Evolutionary conservation across 1,140 invertebrate genomes (phyloP).

Genomic region (Lordiphosa collinella): DNA sequence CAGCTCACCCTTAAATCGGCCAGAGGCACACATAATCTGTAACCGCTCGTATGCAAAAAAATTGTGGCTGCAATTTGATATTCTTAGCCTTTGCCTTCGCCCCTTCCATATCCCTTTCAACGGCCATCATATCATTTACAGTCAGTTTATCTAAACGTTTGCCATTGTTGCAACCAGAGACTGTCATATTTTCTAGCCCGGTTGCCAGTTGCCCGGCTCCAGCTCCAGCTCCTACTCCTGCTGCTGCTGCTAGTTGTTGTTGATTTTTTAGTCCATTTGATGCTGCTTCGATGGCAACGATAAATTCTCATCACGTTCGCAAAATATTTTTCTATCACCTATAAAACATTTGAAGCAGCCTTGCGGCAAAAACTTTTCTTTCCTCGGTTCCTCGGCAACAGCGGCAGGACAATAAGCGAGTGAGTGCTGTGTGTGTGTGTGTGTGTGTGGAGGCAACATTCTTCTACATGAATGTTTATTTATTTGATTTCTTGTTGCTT

Average conservation of each 20-base stretch:
- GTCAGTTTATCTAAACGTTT: conserved; percentile 60
- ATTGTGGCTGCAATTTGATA: too few species aligned
- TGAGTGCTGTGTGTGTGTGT: conserved; percentile 20
- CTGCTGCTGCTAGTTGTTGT: conserved; percentile 14
- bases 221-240: background rate
- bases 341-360: conserved; percentile 71
- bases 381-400: background rate
- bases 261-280: conserved; percentile 54
- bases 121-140: conserved; percentile 57
- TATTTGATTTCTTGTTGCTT: conserved; percentile 57
- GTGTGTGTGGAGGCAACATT: conserved; percentile 43
- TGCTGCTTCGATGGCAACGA: conserved; percentile 52
- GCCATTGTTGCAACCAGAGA: conserved; percentile 11
- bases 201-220: conserved; percentile 6
- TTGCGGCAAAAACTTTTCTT: conserved; percentile 54
- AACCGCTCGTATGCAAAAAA: too few species aligned
- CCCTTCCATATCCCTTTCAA: background rate
- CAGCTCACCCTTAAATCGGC: too few species aligned
- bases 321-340: conserved; percentile 77
- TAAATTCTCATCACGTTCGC: conserved; percentile 74
- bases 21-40: too few species aligned
- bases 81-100: too few species aligned
- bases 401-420: conserved; percentile 43
- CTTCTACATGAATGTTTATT: conserved; percentile 63
- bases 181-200: conserved; percentile 34